These are phyloP conservation scores for Caenorhabditis parvicauda DNA, from an alignment of 2,888 invertebrate genomes.

Conservation along the genomic window DNA sequence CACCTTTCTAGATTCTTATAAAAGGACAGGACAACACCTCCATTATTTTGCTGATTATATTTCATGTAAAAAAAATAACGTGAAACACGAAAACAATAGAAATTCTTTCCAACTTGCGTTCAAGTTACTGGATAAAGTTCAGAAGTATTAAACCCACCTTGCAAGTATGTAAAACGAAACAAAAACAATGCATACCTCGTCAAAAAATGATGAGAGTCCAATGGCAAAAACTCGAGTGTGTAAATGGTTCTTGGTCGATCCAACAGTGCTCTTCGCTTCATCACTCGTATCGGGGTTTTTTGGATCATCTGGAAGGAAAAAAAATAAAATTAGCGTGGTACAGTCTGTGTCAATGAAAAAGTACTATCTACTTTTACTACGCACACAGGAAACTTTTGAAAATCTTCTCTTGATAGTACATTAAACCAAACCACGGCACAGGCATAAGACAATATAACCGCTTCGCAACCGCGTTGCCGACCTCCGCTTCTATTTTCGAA, in stretches of 20 bases:
- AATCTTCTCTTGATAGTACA: too few relatives aligned
- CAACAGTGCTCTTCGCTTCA: conserved; percentile 56
- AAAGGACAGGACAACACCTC: too few relatives aligned
- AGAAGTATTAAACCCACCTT: conserved; percentile 15
- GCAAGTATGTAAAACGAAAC: conserved; percentile 12
- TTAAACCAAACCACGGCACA: too few relatives aligned
- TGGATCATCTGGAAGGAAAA: conserved; percentile 21
- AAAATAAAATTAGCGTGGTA: background rate
- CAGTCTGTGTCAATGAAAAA: too few relatives aligned
- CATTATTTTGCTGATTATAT: too few relatives aligned
- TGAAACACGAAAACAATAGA: conserved; percentile 1
- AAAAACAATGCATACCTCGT: conserved; percentile 21
- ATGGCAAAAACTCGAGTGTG: conserved; percentile 35
- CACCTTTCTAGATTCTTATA: too few relatives aligned
- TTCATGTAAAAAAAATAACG: too few relatives aligned
- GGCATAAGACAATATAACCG: too few relatives aligned
- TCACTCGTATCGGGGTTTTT: conserved; percentile 49
- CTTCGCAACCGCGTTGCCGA: too few relatives aligned
- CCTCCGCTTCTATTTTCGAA: too few relatives aligned
- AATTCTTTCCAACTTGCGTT: conserved; percentile 16
- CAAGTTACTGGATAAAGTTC: conserved; percentile 1
- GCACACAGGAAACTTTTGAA: too few relatives aligned
- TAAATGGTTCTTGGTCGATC: conserved; percentile 52
- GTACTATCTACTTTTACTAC: too few relatives aligned
- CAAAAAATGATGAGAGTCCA: conserved; percentile 47